Evolutionary conservation across 2,113 vertebrate species (phyloP).

Genomic region (Aegithalos caudatus): DNA sequence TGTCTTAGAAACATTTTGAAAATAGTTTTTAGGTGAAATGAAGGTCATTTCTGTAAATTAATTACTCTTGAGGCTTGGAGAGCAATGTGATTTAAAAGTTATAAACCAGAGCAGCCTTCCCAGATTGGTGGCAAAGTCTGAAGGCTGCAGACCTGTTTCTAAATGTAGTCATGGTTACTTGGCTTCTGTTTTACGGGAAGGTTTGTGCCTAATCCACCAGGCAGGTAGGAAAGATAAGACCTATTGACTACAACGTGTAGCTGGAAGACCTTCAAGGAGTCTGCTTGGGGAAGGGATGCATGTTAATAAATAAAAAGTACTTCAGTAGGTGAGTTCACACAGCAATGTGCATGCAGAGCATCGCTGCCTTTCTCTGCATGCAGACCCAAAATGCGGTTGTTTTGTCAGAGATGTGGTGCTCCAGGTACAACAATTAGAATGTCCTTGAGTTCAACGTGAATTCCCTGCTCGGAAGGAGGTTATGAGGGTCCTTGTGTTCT

Average conservation of each 20-base stretch:
- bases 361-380: background rate
- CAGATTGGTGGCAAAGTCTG: background rate
- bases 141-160: background rate
- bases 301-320: background rate
- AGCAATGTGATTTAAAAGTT: background rate
- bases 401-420: background rate
- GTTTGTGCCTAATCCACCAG: background rate
- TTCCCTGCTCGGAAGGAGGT: background rate
- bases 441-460: constrained; percentile 19
- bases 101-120: background rate
- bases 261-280: background rate
- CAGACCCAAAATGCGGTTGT: background rate
- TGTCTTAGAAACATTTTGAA: background rate
- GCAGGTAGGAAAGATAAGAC: constrained; percentile 1
- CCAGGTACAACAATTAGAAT: background rate
- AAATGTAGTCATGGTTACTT: constrained; percentile 29
- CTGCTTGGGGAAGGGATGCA: background rate
- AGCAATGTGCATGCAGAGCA: background rate
- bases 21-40: background rate
- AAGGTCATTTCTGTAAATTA: background rate
- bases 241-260: background rate
- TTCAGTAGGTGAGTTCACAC: background rate
- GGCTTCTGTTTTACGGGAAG: background rate
- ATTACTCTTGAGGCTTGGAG: background rate
- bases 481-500: background rate